Percentiles rank a stretch among this genome's conserved stretches.
These are phyloP conservation scores for Zophobas morio DNA, from an alignment of 1,140 invertebrate species.

Conservation along the genomic window DNA sequence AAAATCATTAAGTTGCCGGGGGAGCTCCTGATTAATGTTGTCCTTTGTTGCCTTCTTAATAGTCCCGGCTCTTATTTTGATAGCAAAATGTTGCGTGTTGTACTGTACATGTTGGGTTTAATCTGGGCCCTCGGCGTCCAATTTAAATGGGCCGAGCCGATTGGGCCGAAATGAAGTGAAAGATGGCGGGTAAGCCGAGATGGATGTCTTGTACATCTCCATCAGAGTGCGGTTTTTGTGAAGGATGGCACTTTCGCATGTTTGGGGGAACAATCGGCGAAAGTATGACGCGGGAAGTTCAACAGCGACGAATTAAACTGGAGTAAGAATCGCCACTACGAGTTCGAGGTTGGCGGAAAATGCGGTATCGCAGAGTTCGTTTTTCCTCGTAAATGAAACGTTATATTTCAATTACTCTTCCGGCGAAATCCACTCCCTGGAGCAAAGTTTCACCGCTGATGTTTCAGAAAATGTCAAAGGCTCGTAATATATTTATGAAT, in stretches of 20 bases:
- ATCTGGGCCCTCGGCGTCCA: constrained; percentile 6
- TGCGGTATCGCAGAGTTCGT: not conserved
- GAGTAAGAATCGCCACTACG: too few relatives aligned
- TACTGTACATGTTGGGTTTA: constrained; percentile 1
- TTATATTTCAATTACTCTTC: not conserved
- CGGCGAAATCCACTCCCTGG: not conserved
- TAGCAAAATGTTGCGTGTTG: constrained; percentile 25
- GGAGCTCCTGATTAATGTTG: constrained; percentile 6
- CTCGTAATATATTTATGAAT: constrained; percentile 11
- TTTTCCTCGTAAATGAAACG: not conserved
- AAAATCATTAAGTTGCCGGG: not conserved
- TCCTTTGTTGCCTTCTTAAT: constrained; percentile 11
- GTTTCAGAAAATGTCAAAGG: not conserved
- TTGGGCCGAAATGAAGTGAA: not conserved
- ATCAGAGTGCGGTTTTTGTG: not conserved
- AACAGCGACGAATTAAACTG: too few relatives aligned
- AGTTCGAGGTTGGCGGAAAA: not conserved
- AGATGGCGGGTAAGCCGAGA: constrained; percentile 5
- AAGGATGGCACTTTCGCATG: not conserved
- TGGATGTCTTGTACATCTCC: not conserved
- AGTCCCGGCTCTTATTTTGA: not conserved
- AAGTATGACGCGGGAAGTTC: not conserved
- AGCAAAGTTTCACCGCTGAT: not conserved
- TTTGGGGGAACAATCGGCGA: not conserved
- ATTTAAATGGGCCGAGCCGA: constrained; percentile 10